Evolutionary conservation across 2,113 vertebrate species (phyloP).

Genomic region (Cyanocitta stelleri): DNA sequence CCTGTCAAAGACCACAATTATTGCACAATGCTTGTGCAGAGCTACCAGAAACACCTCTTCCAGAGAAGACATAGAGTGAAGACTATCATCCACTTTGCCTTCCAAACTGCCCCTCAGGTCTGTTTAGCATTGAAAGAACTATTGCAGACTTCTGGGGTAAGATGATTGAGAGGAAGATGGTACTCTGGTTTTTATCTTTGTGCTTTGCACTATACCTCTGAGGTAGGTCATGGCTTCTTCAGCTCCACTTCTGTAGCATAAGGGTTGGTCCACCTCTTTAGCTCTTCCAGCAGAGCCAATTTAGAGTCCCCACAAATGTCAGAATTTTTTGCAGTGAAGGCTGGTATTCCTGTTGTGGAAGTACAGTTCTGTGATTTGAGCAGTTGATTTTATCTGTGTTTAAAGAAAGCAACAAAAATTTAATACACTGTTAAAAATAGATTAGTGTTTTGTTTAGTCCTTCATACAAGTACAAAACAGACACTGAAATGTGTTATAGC

Average conservation of each 20-base stretch:
- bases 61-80: background rate
- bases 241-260: background rate
- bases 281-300: background rate
- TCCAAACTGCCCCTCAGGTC: background rate
- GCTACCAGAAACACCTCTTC: background rate
- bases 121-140: background rate
- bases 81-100: background rate
- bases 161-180: background rate
- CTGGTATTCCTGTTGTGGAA: background rate
- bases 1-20: background rate
- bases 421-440: background rate
- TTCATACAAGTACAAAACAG: slow-evolving; percentile 19
- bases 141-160: background rate
- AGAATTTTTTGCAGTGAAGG: background rate
- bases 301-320: background rate
- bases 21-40: background rate
- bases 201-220: background rate
- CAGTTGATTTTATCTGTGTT: background rate
- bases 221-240: background rate
- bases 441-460: slow-evolving; percentile 12
- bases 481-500: background rate
- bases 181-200: background rate
- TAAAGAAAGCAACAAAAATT: background rate
- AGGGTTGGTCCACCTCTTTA: background rate
- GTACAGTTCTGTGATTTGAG: background rate